These are phyloP conservation scores for Eustalomyia histrio DNA, from an alignment of 2,888 invertebrate species.

Conservation along the genomic window DNA sequence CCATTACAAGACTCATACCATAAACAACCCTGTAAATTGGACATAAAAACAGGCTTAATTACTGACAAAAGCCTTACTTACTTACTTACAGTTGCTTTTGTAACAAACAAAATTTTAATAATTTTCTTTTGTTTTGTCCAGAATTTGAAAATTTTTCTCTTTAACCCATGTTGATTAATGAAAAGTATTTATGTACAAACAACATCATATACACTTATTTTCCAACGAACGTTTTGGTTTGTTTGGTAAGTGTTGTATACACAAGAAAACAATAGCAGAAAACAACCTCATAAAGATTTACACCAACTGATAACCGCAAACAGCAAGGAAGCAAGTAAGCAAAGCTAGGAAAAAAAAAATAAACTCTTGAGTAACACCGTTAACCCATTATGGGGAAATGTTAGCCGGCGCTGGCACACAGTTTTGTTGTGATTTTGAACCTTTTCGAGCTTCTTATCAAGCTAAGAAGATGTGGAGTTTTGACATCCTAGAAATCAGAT, in stretches of 20 bases:
- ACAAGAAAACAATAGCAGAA: conserved; percentile 58
- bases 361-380: conserved; percentile 14
- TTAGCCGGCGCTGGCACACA: no score
- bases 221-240: background rate
- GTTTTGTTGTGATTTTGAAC: no score
- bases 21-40: conserved; percentile 34
- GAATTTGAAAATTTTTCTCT: conserved; percentile 36
- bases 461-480: no score
- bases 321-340: conserved; percentile 52
- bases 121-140: conserved; percentile 38
- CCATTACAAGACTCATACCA: conserved; percentile 10
- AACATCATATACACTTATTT: background rate
- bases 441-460: no score
- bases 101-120: conserved; percentile 30
- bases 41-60: conserved; percentile 44
- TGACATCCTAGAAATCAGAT: no score
- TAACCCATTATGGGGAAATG: conserved; percentile 24
- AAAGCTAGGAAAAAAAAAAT: conserved; percentile 27
- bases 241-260: conserved; percentile 42
- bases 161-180: conserved; percentile 50
- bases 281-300: conserved; percentile 65
- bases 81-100: conserved; percentile 23
- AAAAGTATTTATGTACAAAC: conserved; percentile 24
- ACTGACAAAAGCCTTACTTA: conserved; percentile 43
- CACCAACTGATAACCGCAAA: conserved; percentile 62